Percentiles rank a stretch among this genome's conserved stretches.
Conservation (phyloP, 2,797 vertebrate genomes). For the Caiman crocodilus region DNA sequence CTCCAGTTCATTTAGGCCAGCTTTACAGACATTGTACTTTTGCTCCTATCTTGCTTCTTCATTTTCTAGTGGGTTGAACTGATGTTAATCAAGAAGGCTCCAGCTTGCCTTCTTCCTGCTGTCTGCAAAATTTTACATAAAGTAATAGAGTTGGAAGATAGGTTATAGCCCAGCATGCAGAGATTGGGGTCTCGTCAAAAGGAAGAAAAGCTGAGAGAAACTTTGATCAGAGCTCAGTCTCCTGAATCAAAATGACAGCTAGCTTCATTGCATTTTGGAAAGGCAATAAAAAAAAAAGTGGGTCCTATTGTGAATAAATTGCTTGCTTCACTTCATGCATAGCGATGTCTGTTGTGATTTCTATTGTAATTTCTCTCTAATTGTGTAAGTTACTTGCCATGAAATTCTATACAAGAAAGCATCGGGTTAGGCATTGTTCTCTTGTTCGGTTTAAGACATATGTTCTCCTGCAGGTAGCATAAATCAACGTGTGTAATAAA, state of each 20-base stretch:
- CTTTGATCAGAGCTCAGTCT: constrained; percentile 62
- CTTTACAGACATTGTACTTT: not conserved
- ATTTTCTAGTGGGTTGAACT: not conserved
- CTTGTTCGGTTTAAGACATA: not conserved
- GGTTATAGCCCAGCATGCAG: not conserved
- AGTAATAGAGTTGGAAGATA: constrained; percentile 36
- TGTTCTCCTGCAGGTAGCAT: constrained; percentile 28
- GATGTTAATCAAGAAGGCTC: not conserved
- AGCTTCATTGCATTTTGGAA: constrained; percentile 53
- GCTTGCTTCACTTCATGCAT: not conserved
- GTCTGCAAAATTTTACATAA: constrained; percentile 22
- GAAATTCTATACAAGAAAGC: constrained; percentile 39
- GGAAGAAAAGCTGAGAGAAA: constrained; percentile 36
- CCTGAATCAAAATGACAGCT: constrained; percentile 60
- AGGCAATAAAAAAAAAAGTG: constrained; percentile 19
- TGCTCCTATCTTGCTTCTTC: not conserved
- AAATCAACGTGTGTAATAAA: not conserved
- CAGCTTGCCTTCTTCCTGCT: not conserved
- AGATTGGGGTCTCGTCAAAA: constrained; percentile 9
- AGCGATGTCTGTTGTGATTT: constrained; percentile 20
- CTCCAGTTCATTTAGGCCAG: not conserved
- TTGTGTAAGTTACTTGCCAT: constrained; percentile 28
- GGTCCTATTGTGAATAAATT: constrained; percentile 40
- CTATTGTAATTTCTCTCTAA: constrained; percentile 42
- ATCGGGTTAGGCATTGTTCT: not conserved